Evolutionary conservation across 2,888 invertebrate genomes (phyloP), one percentile per base, ranked within the genome.

Genomic region (Hofmannophila pseudospretella): DNA sequence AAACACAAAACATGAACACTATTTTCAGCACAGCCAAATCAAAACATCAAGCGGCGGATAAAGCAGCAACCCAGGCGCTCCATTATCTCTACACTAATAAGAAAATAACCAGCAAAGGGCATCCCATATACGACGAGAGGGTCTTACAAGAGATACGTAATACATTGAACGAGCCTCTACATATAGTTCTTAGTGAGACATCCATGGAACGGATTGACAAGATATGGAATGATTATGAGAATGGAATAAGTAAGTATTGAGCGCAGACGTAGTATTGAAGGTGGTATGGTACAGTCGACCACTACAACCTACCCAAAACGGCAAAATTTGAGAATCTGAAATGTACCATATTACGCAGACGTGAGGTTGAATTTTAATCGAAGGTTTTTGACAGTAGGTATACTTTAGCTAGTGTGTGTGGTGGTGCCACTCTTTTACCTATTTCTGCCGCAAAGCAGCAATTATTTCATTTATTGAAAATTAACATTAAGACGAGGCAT

Each of bases 31-130:
- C 64, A 43, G 88, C 80, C 7, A 44, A 62, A 45, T 88, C 84
- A 26, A 92, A 92, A 71, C 72, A 77, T 0, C 68, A 73, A 22
- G 90, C 91, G 0, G 80, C 87, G 0, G 73, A 79, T 27, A 80
- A 82, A 48, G 89, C 89, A n/a, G 88, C 90, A 0, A 50, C 70
- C 0, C 82, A 84, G 57, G 89, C 87, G 0, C 58, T 92, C 0
- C 68, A 82, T 10, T 91, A 89, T 88, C 62, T 92, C 0, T 76
- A 84, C 38, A 51, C 54, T 2, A 77, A 77, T 29, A 72, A 74
- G 1, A 79, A 77, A 49, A 80, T 92, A 27, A 75, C 84, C 37
- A 52, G 50, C 0, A 66, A 79, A 19, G 89, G 89, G 0, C 39
- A 54, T 1, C 91, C 91, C 0, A 38, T 91, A 12, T 88, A 88